Evolutionary conservation across 2,888 invertebrate genomes (phyloP).

Genomic region (Amblyjoppa proteus): DNA sequence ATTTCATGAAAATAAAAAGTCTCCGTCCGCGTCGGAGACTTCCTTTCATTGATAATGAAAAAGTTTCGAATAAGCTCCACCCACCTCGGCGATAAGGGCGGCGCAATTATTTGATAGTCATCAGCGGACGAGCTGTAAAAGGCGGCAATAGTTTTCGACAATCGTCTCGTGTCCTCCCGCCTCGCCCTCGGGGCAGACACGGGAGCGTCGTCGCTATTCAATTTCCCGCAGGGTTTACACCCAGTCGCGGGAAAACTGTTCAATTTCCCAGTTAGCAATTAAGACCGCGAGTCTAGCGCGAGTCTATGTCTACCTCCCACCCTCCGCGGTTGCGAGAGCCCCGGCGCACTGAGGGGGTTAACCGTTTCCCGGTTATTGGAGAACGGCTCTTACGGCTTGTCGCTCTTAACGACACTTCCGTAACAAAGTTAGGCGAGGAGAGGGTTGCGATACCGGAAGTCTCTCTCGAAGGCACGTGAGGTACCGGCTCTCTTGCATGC

Average conservation of each 20-base stretch:
- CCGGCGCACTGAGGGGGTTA: constrained; percentile 15
- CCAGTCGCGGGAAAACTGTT: constrained; percentile 38
- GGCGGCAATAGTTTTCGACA: constrained; percentile 4
- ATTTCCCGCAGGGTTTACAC: constrained; percentile 43
- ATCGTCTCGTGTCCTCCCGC: background rate
- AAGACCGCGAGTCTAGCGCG: constrained; percentile 1
- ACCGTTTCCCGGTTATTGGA: constrained; percentile 52
- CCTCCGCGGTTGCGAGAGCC: background rate
- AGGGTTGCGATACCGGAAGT: constrained; percentile 5
- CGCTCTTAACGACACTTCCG: constrained; percentile 58
- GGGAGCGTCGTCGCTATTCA: constrained; percentile 26
- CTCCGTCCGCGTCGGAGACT: background rate
- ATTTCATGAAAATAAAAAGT: background rate
- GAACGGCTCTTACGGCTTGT: constrained; percentile 55
- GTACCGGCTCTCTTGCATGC: background rate
- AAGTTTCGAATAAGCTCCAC: background rate
- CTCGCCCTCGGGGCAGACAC: background rate
- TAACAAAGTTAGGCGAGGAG: constrained; percentile 50
- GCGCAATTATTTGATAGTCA: constrained; percentile 4
- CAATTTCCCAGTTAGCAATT: constrained; percentile 36
- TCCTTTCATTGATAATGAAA: background rate
- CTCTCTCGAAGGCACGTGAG: constrained; percentile 17
- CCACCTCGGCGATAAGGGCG: background rate
- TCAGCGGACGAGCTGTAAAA: constrained; percentile 13
- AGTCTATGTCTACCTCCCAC: background rate